These are phyloP conservation scores for Samia ricini DNA, from an alignment of 1,140 invertebrate species.

Conservation along the genomic window DNA sequence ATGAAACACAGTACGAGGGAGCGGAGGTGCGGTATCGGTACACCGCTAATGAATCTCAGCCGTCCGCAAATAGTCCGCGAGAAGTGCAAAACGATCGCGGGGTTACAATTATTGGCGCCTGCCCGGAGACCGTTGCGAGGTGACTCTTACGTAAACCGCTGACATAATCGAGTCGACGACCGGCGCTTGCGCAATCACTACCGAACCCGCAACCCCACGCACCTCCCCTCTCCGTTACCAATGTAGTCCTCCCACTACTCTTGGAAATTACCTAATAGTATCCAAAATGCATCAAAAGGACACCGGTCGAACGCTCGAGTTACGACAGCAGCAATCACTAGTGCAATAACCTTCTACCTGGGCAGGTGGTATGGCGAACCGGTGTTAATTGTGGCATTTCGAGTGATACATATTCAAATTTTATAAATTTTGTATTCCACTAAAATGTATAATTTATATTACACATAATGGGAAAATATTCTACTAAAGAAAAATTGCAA, in stretches of 20 bases:
- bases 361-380: constrained; percentile 40
- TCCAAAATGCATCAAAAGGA: constrained; percentile 72
- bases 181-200: constrained; percentile 66
- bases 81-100: constrained; percentile 67
- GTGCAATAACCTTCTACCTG: constrained; percentile 66
- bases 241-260: constrained; percentile 39
- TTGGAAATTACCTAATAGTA: constrained; percentile 69
- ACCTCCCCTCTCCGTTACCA: constrained; percentile 43
- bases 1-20: constrained; percentile 26
- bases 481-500: neutral
- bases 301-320: constrained; percentile 59
- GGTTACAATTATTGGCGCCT: constrained; percentile 66
- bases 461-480: neutral
- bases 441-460: constrained; percentile 7
- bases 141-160: constrained; percentile 71
- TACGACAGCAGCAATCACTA: constrained; percentile 64
- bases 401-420: constrained; percentile 44
- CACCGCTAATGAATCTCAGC: constrained; percentile 48
- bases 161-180: constrained; percentile 76
- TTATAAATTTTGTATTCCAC: neutral
- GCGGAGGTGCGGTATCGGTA: constrained; percentile 21
- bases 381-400: constrained; percentile 35
- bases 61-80: constrained; percentile 64
- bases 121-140: constrained; percentile 66
- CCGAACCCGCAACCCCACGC: constrained; percentile 69